Conservation (phyloP, 2,888 invertebrate species). For the Leptopilina syphax region DNA sequence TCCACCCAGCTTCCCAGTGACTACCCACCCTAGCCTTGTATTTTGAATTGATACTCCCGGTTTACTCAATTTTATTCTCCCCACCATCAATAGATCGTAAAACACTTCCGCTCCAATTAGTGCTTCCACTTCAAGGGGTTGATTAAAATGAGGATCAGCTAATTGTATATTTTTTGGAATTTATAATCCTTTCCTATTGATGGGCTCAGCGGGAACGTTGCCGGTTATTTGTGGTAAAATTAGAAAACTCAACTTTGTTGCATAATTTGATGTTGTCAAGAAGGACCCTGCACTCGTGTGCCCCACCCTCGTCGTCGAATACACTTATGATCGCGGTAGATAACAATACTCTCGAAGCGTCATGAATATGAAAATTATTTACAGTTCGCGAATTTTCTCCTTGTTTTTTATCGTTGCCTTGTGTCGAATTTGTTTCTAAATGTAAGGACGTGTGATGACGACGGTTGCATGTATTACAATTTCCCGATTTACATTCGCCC, state of each 20-base stretch:
- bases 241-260: constrained; percentile 11
- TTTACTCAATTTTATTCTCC: background rate
- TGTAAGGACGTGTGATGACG: constrained; percentile 30
- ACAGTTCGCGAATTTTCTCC: background rate
- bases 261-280: constrained; percentile 35
- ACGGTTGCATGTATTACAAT: constrained; percentile 25
- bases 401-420: background rate
- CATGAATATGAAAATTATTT: background rate
- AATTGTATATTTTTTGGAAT: background rate
- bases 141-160: background rate
- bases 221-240: constrained; percentile 41
- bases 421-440: background rate
- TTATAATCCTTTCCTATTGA: constrained; percentile 11
- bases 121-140: background rate
- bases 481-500: background rate
- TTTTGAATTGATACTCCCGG: background rate
- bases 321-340: constrained; percentile 43
- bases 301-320: constrained; percentile 22
- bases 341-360: constrained; percentile 33
- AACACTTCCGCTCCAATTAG: background rate
- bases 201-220: background rate
- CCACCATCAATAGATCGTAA: background rate
- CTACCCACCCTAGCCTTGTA: background rate
- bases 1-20: background rate
- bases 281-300: constrained; percentile 35